A percentile compares a stretch with the other conserved stretches of the same genome.
These are phyloP conservation scores for Drosophila pseudoobscura DNA, from an alignment of 1,140 invertebrate species.

Conservation along the genomic window DNA sequence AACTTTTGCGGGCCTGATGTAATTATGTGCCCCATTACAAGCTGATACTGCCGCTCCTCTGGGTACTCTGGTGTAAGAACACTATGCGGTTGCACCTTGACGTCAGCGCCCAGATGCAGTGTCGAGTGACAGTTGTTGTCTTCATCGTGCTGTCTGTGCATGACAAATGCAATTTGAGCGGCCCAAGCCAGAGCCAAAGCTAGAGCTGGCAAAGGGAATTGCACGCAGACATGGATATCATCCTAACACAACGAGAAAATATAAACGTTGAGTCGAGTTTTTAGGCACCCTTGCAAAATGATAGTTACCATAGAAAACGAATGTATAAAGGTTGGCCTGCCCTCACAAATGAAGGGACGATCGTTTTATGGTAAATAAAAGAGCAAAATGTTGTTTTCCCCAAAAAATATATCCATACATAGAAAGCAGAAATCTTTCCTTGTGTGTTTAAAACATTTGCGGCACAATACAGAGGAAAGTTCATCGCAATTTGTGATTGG, in stretches of 20 bases:
- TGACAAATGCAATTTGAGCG: slow-evolving; percentile 67
- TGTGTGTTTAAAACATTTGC: too few species aligned
- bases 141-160: slow-evolving; percentile 34
- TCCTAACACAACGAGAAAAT: neutral
- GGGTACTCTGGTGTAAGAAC: slow-evolving; percentile 12
- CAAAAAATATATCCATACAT: too few species aligned
- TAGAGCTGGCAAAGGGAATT: slow-evolving; percentile 15
- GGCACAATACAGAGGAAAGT: too few species aligned
- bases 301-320: too few species aligned
- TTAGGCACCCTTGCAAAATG: too few species aligned
- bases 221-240: neutral
- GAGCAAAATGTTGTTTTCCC: too few species aligned
- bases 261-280: too few species aligned
- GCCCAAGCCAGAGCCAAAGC: neutral
- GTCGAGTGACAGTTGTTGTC: slow-evolving; percentile 51
- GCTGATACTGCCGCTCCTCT: slow-evolving; percentile 19
- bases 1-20: slow-evolving; percentile 64
- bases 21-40: slow-evolving; percentile 64
- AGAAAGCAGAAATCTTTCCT: too few species aligned
- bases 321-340: too few species aligned
- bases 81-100: slow-evolving; percentile 38
- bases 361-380: too few species aligned
- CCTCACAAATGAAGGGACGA: too few species aligned
- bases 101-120: neutral
- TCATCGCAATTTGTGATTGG: too few species aligned